Base-by-base conservation (phyloP, 2,888 invertebrate genomes). In the Galeopsomyia nigrocyanea region DNA sequence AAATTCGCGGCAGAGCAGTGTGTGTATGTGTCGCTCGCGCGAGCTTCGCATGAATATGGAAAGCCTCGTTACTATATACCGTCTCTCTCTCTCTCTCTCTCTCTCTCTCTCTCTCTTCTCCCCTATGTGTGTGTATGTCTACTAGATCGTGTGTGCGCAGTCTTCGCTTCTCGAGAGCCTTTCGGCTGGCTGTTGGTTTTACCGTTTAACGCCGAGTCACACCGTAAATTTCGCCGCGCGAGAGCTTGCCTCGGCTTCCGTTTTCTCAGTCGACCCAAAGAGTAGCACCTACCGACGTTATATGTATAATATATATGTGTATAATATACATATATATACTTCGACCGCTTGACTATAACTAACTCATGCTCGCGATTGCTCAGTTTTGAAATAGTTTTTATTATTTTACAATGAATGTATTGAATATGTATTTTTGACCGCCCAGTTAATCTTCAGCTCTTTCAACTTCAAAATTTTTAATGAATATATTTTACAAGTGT, bases 31-130 rank as follows among this genome's bases (percentile, higher is more conserved):
- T 66, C 60, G 39, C 62, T 47, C 49, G 57, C 79, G 39, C 39
- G 1, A 10, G 39, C 10, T 79, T 78, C 80, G 80, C 81, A 85
- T 85, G 85, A 85, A 85, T 85, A 85, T 85, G 84, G 82, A 85
- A 80, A 78, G 79, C 80, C 81, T 83, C 82, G 82, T 85, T 85
- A 83, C 82, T 81, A 82, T 81, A 83, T 77, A 66, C 56, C 58
- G 1, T 58, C 22, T 39, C 31, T 16, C 31, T 22, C 50, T 10
- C 50, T 19, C 60, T 46, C 46, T 19, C 13, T 46, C 60, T 60
- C 26, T 6, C 47, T 68, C 56, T 61, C 71, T 65, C 73, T 68
- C 76, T 64, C 66, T 77, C 71, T 69, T 71, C 67, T 66, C 76
- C 76, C 14, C 26, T 47, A 60, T 67, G 19, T 61, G 14, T 26